A percentile compares a stretch with the other conserved stretches of the same genome.
These are phyloP conservation scores for Platycnemis pennipes DNA, from an alignment of 2,888 invertebrate species.

Conservation along the genomic window DNA sequence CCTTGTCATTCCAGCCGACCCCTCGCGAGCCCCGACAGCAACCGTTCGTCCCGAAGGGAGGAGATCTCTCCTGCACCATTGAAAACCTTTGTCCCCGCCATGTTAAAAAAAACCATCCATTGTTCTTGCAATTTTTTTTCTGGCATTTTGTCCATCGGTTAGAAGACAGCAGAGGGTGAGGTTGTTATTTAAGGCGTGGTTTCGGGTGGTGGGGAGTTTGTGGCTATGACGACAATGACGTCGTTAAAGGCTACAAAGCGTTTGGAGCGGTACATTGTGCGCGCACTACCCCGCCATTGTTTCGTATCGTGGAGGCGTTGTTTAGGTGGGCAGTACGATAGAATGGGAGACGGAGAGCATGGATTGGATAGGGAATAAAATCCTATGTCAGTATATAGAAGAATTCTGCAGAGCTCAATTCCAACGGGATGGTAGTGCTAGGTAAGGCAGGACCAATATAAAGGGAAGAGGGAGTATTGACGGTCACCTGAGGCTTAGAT, in stretches of 20 bases:
- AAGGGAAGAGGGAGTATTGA: neutral
- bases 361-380: neutral
- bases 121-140: neutral
- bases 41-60: neutral
- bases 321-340: neutral
- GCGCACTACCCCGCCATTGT: slow-evolving; percentile 44
- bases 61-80: neutral
- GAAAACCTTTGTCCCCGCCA: neutral
- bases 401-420: too few relatives aligned
- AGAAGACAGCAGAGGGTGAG: neutral
- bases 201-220: neutral
- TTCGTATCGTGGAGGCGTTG: neutral
- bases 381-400: too few relatives aligned
- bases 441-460: too few relatives aligned
- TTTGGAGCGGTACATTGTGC: slow-evolving; percentile 30
- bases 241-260: slow-evolving; percentile 37
- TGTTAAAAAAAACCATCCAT: neutral
- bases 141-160: neutral
- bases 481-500: neutral
- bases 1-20: neutral
- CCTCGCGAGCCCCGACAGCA: neutral
- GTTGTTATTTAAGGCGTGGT: too few relatives aligned
- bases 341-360: neutral
- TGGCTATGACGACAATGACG: too few relatives aligned
- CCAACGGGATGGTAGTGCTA: too few relatives aligned